Conservation (phyloP, 1,140 invertebrate species). For the Zaprionus inermis region DNA sequence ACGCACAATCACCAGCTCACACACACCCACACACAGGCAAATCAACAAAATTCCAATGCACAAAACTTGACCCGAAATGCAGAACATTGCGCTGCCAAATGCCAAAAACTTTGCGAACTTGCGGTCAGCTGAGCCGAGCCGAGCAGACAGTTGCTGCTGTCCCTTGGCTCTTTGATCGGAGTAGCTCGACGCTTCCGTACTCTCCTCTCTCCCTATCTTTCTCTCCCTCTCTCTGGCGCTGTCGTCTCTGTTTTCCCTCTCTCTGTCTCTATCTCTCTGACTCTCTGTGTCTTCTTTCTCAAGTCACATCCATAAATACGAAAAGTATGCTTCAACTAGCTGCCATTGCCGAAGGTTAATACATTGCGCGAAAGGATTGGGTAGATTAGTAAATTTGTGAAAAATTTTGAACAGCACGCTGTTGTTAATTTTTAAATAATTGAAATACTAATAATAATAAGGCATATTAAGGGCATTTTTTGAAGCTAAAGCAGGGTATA, state of each 20-base stretch:
- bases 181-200: background rate
- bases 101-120: slow-evolving; percentile 52
- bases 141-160: slow-evolving; percentile 38
- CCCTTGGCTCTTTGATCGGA: background rate
- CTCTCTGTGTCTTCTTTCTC: background rate
- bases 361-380: slow-evolving; percentile 17
- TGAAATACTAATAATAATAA: too few relatives aligned
- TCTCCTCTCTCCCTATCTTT: background rate
- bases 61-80: slow-evolving; percentile 41
- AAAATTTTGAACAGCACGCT: background rate
- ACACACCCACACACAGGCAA: slow-evolving; percentile 25
- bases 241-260: too few relatives aligned
- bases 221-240: background rate
- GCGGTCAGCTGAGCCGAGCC: slow-evolving; percentile 32
- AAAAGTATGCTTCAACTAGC: slow-evolving; percentile 45
- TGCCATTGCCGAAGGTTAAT: slow-evolving; percentile 39
- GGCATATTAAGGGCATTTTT: too few relatives aligned
- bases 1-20: slow-evolving; percentile 31
- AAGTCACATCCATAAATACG: slow-evolving; percentile 50
- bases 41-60: slow-evolving; percentile 28
- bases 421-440: background rate
- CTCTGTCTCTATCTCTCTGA: too few relatives aligned
- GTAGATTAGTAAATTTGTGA: background rate
- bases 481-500: too few relatives aligned
- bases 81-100: slow-evolving; percentile 36